These are phyloP conservation scores for Ceratina japonica DNA, from an alignment of 1,140 invertebrate species.

Conservation along the genomic window DNA sequence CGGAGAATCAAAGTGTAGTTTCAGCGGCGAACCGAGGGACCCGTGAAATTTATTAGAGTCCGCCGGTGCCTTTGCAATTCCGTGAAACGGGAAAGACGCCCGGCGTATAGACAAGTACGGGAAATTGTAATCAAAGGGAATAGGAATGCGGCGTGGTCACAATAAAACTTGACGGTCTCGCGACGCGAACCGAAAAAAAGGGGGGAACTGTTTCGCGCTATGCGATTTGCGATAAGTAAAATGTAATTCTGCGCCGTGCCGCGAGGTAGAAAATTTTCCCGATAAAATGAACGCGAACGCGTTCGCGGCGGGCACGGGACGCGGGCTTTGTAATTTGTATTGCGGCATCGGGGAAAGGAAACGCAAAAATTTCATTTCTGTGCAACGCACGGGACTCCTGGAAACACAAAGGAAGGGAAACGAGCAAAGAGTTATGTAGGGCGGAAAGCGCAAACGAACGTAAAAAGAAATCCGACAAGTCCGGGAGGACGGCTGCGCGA, in stretches of 20 bases:
- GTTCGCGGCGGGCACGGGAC: not conserved
- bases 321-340: not conserved
- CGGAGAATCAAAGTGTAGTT: constrained; percentile 1
- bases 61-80: too few species aligned
- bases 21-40: not conserved
- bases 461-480: constrained; percentile 17
- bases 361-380: not conserved
- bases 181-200: not conserved
- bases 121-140: not conserved
- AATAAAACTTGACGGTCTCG: not conserved
- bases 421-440: constrained; percentile 2
- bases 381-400: not conserved
- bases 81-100: not conserved
- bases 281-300: not conserved
- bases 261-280: not conserved
- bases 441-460: constrained; percentile 24
- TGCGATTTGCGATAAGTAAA: not conserved
- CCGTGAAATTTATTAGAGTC: constrained; percentile 8
- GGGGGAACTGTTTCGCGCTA: not conserved
- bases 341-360: too few species aligned
- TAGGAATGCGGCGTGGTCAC: too few species aligned
- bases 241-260: too few species aligned
- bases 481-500: not conserved
- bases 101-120: not conserved
- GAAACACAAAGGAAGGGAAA: not conserved